phyloP scores from a whole-genome alignment of 2,797 vertebrate species.

The Intellagama lesueurii region DNA sequence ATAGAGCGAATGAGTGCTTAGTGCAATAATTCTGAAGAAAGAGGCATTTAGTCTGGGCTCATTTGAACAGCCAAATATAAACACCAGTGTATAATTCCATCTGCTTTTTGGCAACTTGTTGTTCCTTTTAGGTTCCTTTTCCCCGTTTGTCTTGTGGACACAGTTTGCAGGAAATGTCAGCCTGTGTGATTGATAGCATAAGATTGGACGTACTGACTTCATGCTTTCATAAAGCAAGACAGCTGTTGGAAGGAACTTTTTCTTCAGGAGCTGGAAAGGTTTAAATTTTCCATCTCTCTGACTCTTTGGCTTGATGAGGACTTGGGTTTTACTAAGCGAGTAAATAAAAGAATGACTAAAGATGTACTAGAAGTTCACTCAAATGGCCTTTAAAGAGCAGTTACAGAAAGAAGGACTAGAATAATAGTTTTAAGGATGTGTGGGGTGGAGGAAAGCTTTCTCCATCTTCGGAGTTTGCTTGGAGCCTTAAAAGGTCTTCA shows the following conservation, averaged over 20 bases:
- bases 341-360: conserved; percentile 87
- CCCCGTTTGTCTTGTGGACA: conserved; percentile 81
- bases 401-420: conserved; percentile 73
- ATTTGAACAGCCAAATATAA: conserved; percentile 84
- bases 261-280: conserved; percentile 85
- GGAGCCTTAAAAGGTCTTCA: conserved; percentile 53
- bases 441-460: not conserved
- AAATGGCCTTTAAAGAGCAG: conserved; percentile 88
- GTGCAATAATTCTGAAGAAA: conserved; percentile 80
- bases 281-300: conserved; percentile 91
- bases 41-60: conserved; percentile 81
- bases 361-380: conserved; percentile 83
- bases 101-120: conserved; percentile 83
- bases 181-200: conserved; percentile 84
- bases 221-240: conserved; percentile 90
- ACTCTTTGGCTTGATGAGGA: conserved; percentile 79
- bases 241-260: conserved; percentile 90
- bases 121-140: conserved; percentile 81
- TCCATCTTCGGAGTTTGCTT: conserved; percentile 41
- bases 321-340: conserved; percentile 82
- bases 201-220: conserved; percentile 88
- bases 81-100: conserved; percentile 87
- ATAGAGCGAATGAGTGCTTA: conserved; percentile 81
- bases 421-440: not conserved
- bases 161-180: conserved; percentile 90